phyloP scores from a whole-genome alignment of 2,797 vertebrate species.

The Halcyon badia region DNA sequence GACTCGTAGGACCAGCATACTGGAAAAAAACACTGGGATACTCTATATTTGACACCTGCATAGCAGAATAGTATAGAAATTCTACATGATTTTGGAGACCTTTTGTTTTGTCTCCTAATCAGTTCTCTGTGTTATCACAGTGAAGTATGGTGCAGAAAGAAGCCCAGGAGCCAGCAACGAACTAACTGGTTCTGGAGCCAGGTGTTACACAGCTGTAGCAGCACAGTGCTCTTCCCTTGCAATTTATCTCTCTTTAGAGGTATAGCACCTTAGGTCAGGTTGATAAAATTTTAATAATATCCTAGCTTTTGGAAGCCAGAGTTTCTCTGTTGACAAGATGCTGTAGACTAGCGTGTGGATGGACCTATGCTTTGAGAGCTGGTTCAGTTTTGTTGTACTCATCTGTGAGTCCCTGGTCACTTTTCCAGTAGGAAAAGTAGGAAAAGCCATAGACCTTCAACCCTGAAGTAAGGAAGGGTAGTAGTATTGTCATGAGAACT shows the following conservation, averaged over 20 bases:
- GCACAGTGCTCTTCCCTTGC: neutral
- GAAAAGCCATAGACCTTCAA: neutral
- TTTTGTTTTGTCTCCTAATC: neutral
- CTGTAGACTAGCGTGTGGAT: neutral
- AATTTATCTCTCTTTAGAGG: neutral
- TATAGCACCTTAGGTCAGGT: neutral
- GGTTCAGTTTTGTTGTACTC: neutral
- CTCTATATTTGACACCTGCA: neutral
- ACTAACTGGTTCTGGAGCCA: neutral
- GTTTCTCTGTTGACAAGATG: neutral
- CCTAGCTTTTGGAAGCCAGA: neutral
- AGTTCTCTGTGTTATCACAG: neutral
- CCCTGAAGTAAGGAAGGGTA: neutral
- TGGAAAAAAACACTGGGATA: neutral
- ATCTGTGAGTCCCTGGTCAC: neutral
- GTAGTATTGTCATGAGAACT: neutral
- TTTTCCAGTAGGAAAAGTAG: neutral
- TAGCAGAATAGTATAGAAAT: neutral
- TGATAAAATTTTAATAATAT: accelerated
- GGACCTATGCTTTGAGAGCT: neutral
- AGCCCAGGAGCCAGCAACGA: neutral
- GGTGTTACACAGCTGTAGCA: neutral
- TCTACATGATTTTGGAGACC: neutral
- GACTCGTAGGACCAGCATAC: neutral
- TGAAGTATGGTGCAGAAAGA: neutral